Conservation (phyloP, 2,888 invertebrate species). For the Dorcus parallelipipedus region DNA sequence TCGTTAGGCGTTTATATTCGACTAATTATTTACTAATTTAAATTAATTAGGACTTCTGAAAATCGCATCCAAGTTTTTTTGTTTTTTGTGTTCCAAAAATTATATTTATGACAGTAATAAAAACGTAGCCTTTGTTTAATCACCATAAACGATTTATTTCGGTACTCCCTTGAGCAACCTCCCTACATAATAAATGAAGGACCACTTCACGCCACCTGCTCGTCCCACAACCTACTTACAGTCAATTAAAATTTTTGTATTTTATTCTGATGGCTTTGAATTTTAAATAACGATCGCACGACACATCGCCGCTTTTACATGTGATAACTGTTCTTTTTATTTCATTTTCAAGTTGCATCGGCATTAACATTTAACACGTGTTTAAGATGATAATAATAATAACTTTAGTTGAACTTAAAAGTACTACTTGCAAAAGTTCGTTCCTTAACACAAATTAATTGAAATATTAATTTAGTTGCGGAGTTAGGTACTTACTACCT, state of each 20-base stretch:
- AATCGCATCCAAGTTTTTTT: not conserved
- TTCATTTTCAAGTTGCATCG: too few relatives aligned
- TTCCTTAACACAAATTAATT: too few relatives aligned
- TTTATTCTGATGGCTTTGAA: constrained; percentile 2
- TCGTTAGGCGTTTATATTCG: not conserved
- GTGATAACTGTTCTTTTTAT: too few relatives aligned
- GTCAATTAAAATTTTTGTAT: constrained; percentile 3
- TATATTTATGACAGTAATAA: constrained; percentile 2
- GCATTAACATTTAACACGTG: too few relatives aligned
- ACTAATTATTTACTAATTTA: not conserved
- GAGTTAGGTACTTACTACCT: too few relatives aligned
- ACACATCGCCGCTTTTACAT: not conserved
- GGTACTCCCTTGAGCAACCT: not conserved
- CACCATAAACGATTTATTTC: constrained; percentile 3
- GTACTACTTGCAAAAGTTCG: too few relatives aligned
- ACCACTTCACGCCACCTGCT: constrained; percentile 2
- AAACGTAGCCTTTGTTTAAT: not conserved
- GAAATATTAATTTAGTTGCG: too few relatives aligned
- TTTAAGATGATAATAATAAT: too few relatives aligned
- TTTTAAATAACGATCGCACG: not conserved
- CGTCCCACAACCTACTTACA: constrained; percentile 1
- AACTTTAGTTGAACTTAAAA: too few relatives aligned
- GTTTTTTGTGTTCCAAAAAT: not conserved
- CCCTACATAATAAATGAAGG: not conserved
- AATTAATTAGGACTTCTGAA: not conserved